Evolutionary conservation across 2,113 vertebrate genomes (phyloP), one percentile per base, ranked within the genome.

Genomic region (Nothoprocta pentlandii): DNA sequence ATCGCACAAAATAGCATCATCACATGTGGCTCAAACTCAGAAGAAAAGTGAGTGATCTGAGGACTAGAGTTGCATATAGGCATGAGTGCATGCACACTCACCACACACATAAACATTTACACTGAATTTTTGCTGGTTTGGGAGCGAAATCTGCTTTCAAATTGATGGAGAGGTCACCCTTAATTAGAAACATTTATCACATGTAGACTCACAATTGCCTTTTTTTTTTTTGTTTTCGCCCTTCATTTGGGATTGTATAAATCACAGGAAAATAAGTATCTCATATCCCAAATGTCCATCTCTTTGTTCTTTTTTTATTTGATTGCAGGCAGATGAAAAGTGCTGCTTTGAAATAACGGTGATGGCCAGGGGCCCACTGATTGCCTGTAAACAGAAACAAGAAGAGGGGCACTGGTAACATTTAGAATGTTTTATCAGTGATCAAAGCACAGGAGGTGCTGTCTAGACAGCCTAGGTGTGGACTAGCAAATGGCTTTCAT

Each of bases 301-400:
- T 94, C 97, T 97, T 96, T 56, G 56, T 97, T 96, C 97, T 91
- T 64, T 90, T 39, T 97, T 73, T 87, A 71, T 97, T 96, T 98
- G 98, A 98, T 98, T 98, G 98, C 98, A 98, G 98, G 98, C 98
- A 98, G 98, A 98, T 98, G 98, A 98, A 98, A 98, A 98, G 98
- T 39, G 30, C 95, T 97, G 97, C 98, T 98, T 98, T 98, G 98
- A 98, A 99, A 98, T 96, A 66, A 95, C 98, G 96, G 98, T 94
- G 90, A 95, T 97, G 98, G 98, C 98, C 98, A 82, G 97, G 97
- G 98, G 97, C 98, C 98, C 82, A 94, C 82, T 74, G 94, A 97
- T 97, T 97, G 97, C 96, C 97, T 96, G 97, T 97, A 96, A 97
- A 97, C 97, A 97, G 94, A 97, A 97, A 95, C 86, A 97, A 94